Conservation (phyloP, 2,797 vertebrate species). For the Rallus crepitans region DNA sequence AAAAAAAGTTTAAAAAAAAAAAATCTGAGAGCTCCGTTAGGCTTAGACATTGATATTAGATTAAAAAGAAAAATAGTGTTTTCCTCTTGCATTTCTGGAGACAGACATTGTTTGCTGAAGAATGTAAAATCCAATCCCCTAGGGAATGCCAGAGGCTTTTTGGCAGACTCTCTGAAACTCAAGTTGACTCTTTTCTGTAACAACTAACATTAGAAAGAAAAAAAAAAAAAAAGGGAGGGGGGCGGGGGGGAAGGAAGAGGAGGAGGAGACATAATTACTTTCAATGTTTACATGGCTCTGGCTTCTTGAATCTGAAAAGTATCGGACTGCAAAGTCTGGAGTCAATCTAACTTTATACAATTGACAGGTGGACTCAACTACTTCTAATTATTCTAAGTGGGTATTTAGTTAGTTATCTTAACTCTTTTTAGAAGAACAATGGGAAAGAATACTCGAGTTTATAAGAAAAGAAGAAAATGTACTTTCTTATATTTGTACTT, state of each 20-base stretch:
- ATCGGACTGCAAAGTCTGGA: slow-evolving; percentile 42
- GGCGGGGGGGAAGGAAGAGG: background rate
- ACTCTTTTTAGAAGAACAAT: slow-evolving; percentile 29
- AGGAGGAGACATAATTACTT: slow-evolving; percentile 63
- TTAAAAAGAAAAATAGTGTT: slow-evolving; percentile 50
- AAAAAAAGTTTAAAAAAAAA: background rate
- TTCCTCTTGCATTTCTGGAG: slow-evolving; percentile 55
- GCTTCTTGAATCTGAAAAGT: slow-evolving; percentile 56
- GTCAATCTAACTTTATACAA: slow-evolving; percentile 58
- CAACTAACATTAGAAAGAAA: slow-evolving; percentile 50
- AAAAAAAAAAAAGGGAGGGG: background rate
- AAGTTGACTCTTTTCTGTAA: slow-evolving; percentile 69
- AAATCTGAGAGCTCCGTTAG: slow-evolving; percentile 18
- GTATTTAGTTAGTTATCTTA: slow-evolving; percentile 13
- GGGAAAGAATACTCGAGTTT: slow-evolving; percentile 19
- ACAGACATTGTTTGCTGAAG: slow-evolving; percentile 59
- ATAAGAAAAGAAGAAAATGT: slow-evolving; percentile 4
- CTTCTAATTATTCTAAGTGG: slow-evolving; percentile 55
- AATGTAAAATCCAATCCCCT: slow-evolving; percentile 67
- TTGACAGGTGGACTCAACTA: slow-evolving; percentile 51
- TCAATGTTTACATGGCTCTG: slow-evolving; percentile 60
- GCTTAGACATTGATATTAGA: slow-evolving; percentile 40
- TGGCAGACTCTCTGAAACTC: slow-evolving; percentile 66
- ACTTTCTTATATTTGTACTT: background rate
- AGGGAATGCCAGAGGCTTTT: slow-evolving; percentile 61